Percentiles rank a stretch among this genome's conserved stretches.
phyloP scores from a whole-genome alignment of 2,113 vertebrate species.

The Theristicus caerulescens region DNA sequence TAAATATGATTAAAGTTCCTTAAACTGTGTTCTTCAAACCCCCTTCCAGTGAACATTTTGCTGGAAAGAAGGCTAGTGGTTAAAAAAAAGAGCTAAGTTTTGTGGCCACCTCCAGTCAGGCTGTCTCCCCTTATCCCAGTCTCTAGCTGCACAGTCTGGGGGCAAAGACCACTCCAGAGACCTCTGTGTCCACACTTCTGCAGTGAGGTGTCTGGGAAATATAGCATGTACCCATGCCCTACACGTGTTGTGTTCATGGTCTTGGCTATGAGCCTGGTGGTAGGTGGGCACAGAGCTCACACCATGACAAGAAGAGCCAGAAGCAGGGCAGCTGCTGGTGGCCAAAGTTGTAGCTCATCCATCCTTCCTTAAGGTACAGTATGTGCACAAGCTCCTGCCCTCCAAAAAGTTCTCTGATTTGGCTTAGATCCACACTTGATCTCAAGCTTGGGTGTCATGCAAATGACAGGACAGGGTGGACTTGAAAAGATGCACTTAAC shows the following conservation, averaged over 20 bases:
- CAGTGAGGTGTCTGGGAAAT: background rate
- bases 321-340: background rate
- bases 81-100: background rate
- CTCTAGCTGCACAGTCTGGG: background rate
- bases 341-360: background rate
- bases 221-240: too few species aligned
- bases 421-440: background rate
- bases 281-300: background rate
- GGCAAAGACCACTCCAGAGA: background rate
- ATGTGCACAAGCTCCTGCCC: background rate
- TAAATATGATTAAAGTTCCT: background rate
- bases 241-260: fast-evolving
- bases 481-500: background rate
- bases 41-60: background rate
- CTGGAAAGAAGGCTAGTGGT: background rate
- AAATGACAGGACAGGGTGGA: background rate
- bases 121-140: background rate
- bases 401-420: background rate
- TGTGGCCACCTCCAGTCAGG: background rate
- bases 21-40: background rate
- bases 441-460: background rate
- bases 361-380: background rate
- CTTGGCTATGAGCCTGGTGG: background rate
- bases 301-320: background rate
- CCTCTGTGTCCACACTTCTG: fast-evolving